Evolutionary conservation across 1,140 invertebrate genomes (phyloP).

Genomic region (Megathymus violae): DNA sequence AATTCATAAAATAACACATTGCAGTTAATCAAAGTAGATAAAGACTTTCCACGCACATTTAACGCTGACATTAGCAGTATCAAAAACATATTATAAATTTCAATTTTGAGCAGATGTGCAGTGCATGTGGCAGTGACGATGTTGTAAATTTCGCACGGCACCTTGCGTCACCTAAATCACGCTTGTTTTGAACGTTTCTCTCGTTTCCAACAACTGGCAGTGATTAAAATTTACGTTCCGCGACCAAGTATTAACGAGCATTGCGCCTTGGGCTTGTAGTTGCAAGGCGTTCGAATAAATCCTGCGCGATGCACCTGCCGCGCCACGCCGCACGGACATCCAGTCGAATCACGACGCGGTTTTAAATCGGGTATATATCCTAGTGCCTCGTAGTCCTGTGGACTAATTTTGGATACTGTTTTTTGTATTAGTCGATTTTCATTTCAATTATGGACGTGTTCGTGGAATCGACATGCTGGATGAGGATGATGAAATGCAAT

Average conservation of each 20-base stretch:
- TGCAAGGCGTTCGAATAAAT: constrained; percentile 75
- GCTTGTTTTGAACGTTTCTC: constrained; percentile 74
- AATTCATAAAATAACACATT: background rate
- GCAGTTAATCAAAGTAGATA: background rate
- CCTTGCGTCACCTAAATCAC: constrained; percentile 72
- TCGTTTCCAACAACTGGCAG: constrained; percentile 76
- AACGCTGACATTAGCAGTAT: constrained; percentile 2
- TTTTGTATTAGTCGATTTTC: too few relatives aligned
- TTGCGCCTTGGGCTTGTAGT: constrained; percentile 58
- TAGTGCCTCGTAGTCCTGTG: too few relatives aligned
- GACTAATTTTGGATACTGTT: too few relatives aligned
- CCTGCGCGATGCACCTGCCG: constrained; percentile 77
- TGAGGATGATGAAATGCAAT: constrained; percentile 59
- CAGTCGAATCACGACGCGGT: constrained; percentile 42
- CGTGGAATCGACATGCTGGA: too few relatives aligned
- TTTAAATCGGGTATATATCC: too few relatives aligned
- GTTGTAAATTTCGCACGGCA: constrained; percentile 57
- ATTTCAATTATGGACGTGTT: too few relatives aligned
- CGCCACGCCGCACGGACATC: constrained; percentile 60
- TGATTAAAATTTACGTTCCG: constrained; percentile 82
- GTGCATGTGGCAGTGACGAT: constrained; percentile 39
- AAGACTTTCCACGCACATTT: background rate
- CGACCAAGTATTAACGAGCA: constrained; percentile 79
- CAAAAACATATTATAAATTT: constrained; percentile 28
- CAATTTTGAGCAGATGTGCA: constrained; percentile 37